Evolutionary conservation across 2,888 invertebrate genomes (phyloP).

Genomic region (Dasysyrphus albostriatus): DNA sequence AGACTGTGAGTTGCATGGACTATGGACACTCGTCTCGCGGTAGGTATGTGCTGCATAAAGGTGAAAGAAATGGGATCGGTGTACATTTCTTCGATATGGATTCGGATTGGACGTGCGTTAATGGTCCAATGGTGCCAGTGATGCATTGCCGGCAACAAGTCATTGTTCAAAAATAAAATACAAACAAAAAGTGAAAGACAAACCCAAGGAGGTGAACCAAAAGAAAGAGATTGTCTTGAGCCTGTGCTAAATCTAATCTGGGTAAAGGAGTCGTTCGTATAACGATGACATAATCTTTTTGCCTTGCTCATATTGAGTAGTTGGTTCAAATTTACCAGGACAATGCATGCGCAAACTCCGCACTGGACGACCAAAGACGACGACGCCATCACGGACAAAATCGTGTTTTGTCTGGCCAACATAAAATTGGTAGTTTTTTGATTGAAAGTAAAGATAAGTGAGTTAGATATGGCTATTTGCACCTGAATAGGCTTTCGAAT

Average conservation of each 20-base stretch:
- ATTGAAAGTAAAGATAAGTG: slow-evolving; percentile 20
- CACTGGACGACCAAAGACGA: slow-evolving; percentile 4
- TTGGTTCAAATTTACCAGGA: neutral
- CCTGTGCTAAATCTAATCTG: slow-evolving; percentile 32
- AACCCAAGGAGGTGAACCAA: neutral
- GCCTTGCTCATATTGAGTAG: slow-evolving; percentile 19
- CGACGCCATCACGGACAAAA: neutral
- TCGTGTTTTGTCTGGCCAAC: slow-evolving; percentile 36
- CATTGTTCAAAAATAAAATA: slow-evolving; percentile 48
- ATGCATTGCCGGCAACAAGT: slow-evolving; percentile 59
- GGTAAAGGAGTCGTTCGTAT: slow-evolving; percentile 33
- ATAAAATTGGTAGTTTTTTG: slow-evolving; percentile 23
- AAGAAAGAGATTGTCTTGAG: slow-evolving; percentile 44
- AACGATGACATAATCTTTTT: slow-evolving; percentile 42
- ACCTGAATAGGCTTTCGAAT: slow-evolving; percentile 17
- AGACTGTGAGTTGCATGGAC: neutral
- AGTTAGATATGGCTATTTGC: slow-evolving; percentile 6
- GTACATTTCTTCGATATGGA: slow-evolving; percentile 52
- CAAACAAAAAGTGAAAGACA: slow-evolving; percentile 55
- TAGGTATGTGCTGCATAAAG: slow-evolving; percentile 20
- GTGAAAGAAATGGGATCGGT: slow-evolving; percentile 67
- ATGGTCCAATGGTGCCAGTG: slow-evolving; percentile 58
- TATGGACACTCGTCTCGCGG: slow-evolving; percentile 16
- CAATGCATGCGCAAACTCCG: neutral
- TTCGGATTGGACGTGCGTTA: slow-evolving; percentile 58